phyloP scores from a whole-genome alignment of 2,113 vertebrate genomes.

The Colistium nudipinnis region DNA sequence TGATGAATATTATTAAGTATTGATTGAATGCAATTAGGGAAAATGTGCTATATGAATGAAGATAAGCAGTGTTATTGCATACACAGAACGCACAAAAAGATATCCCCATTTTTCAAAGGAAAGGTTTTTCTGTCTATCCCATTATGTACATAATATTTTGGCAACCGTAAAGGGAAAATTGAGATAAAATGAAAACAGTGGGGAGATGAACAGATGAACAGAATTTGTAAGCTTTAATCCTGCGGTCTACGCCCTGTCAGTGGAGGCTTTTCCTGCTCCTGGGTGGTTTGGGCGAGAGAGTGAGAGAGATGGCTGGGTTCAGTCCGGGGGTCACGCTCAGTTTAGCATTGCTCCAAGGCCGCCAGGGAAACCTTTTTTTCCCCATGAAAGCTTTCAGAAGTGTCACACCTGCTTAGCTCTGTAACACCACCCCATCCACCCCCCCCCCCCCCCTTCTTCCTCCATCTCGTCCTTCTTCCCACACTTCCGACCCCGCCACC shows the following conservation, averaged over 20 bases:
- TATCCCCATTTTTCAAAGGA: slow-evolving; percentile 11
- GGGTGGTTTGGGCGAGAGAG: slow-evolving; percentile 32
- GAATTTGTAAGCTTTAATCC: slow-evolving; percentile 39
- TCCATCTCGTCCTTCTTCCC: slow-evolving; percentile 14
- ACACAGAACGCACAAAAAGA: not conserved
- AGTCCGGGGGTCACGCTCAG: slow-evolving; percentile 63
- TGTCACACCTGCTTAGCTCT: slow-evolving; percentile 75
- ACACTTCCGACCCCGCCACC: not conserved
- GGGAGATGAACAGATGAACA: slow-evolving; percentile 21
- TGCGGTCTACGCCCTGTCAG: slow-evolving; percentile 21
- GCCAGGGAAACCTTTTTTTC: slow-evolving; percentile 58
- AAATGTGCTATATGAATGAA: too few relatives aligned
- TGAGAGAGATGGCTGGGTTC: slow-evolving; percentile 44
- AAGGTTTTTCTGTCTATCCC: not conserved
- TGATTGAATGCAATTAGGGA: not conserved
- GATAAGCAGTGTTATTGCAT: too few relatives aligned
- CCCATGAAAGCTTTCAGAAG: slow-evolving; percentile 69
- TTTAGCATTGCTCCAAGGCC: slow-evolving; percentile 70
- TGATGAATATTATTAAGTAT: slow-evolving; percentile 4
- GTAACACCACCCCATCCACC: slow-evolving; percentile 25
- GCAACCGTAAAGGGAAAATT: not conserved
- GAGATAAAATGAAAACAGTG: slow-evolving; percentile 19
- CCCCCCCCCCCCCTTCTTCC: not conserved
- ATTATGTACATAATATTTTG: not conserved
- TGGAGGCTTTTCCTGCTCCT: slow-evolving; percentile 37